Percentiles rank a stretch among this genome's conserved stretches.
Conservation (phyloP, 2,797 vertebrate species). For the Takifugu ocellatus region DNA sequence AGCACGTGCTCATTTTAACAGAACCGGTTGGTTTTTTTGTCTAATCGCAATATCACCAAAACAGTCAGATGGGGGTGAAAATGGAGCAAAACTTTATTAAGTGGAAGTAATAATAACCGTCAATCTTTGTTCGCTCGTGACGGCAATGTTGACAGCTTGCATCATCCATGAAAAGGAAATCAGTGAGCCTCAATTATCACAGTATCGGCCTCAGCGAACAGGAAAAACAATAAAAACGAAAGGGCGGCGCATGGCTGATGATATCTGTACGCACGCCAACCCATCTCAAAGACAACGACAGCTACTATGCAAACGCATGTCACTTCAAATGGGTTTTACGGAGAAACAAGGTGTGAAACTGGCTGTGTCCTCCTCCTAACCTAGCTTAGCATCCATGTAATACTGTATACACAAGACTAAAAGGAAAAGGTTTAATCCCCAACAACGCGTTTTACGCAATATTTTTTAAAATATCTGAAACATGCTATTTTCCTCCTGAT, state of each 20-base stretch:
- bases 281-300: constrained; percentile 4
- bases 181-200: constrained; percentile 31
- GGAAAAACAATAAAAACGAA: constrained; percentile 4
- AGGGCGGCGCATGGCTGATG: constrained; percentile 5
- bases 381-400: too few relatives aligned
- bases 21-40: too few relatives aligned
- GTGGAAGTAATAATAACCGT: constrained; percentile 21
- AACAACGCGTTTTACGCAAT: too few relatives aligned
- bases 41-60: background rate
- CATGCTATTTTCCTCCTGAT: background rate
- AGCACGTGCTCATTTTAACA: background rate
- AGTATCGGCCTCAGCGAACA: constrained; percentile 9
- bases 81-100: constrained; percentile 15
- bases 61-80: background rate
- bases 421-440: too few relatives aligned
- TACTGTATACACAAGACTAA: too few relatives aligned
- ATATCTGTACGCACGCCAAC: constrained; percentile 13
- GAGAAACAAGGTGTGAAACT: too few relatives aligned
- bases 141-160: constrained; percentile 18
- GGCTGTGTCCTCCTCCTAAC: too few relatives aligned
- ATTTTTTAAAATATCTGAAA: too few relatives aligned
- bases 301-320: constrained; percentile 24
- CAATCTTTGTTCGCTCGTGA: background rate
- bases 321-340: background rate
- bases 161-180: constrained; percentile 28